A percentile compares a stretch with the other conserved stretches of the same genome.
These are phyloP conservation scores for Pangasius mekongensis DNA, from an alignment of 2,797 vertebrate genomes.

Conservation along the genomic window DNA sequence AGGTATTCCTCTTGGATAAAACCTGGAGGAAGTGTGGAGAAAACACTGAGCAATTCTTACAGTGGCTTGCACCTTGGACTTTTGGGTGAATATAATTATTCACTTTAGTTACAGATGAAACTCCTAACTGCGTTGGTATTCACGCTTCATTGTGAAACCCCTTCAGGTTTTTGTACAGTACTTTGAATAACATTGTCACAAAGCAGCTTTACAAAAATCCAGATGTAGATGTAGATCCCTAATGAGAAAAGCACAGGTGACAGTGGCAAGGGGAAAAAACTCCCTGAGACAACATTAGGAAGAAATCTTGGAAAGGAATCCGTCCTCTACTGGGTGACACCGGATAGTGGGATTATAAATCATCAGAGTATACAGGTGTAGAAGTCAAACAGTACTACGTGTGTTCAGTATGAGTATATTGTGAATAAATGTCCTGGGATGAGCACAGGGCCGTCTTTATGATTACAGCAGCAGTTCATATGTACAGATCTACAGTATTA, in stretches of 20 bases:
- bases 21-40: conserved; percentile 65
- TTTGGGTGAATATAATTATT: not conserved
- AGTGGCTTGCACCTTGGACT: not conserved
- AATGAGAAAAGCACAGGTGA: not conserved
- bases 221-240: not conserved
- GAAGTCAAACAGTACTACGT: not conserved
- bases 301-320: not conserved
- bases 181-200: not conserved
- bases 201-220: not conserved
- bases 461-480: not conserved
- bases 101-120: not conserved
- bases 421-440: not conserved
- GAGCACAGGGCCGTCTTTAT: not conserved
- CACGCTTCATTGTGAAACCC: not conserved
- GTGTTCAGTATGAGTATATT: not conserved
- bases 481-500: not conserved
- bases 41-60: not conserved
- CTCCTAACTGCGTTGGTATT: not conserved
- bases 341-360: not conserved
- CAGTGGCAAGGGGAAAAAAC: not conserved
- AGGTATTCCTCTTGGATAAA: conserved; percentile 91
- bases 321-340: not conserved
- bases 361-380: not conserved
- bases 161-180: not conserved
- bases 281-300: not conserved